Evolutionary conservation across 2,888 invertebrate species (phyloP).

Genomic region (Tiliacea citrago): DNA sequence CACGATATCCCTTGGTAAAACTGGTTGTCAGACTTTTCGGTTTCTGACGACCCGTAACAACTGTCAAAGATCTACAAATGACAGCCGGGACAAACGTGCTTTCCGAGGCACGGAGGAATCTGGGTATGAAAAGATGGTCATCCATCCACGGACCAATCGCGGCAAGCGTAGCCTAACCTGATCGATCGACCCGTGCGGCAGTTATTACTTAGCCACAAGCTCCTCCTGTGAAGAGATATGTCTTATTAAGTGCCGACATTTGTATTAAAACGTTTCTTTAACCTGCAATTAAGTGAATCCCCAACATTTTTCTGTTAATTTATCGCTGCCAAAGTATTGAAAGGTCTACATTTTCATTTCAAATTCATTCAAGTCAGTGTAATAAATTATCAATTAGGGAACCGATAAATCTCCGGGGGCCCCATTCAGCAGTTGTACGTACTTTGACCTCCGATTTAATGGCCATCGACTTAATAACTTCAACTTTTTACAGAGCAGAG

Average conservation of each 20-base stretch:
- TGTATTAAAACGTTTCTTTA: conserved; percentile 46
- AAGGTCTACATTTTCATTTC: conserved; percentile 62
- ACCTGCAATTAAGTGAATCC: conserved; percentile 50
- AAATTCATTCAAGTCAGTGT: conserved; percentile 63
- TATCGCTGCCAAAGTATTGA: conserved; percentile 55
- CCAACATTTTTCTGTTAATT: conserved; percentile 53
- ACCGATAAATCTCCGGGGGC: conserved; percentile 63
- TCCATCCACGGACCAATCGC: no score
- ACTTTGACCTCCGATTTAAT: conserved; percentile 74
- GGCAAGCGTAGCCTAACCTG: no score
- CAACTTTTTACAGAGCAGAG: conserved; percentile 80
- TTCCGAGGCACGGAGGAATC: no score
- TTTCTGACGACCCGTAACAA: no score
- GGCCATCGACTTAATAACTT: conserved; percentile 78
- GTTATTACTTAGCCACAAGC: no score
- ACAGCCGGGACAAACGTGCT: no score
- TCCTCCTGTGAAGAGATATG: neutral
- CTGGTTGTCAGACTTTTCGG: no score
- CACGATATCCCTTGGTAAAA: no score
- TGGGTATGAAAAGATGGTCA: no score
- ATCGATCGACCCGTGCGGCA: no score
- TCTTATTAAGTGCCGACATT: conserved; percentile 25
- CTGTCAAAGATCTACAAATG: no score
- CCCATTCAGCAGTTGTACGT: conserved; percentile 67
- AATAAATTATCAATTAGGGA: conserved; percentile 71